Evolutionary conservation across 2,888 invertebrate species (phyloP).

Genomic region (Anorthoa munda): DNA sequence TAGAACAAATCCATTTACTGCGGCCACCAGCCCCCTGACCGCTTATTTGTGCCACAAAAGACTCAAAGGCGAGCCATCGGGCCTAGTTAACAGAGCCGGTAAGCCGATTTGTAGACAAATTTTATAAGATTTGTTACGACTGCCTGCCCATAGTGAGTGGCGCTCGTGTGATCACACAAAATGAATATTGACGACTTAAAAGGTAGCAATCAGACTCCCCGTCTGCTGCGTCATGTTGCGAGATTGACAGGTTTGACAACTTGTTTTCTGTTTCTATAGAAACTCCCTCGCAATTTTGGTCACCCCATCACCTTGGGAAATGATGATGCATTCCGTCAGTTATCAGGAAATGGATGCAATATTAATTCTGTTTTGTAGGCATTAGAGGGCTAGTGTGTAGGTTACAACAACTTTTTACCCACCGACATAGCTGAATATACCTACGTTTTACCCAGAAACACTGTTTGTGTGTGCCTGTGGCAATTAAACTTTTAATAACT

Average conservation of each 20-base stretch:
- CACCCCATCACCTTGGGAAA: conserved; percentile 54
- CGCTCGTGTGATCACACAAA: conserved; percentile 50
- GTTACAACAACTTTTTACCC: background rate
- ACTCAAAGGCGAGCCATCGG: conserved; percentile 64
- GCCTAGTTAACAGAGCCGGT: conserved; percentile 63
- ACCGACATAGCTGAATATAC: background rate
- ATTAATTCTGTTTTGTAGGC: conserved; percentile 45
- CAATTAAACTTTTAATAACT: conserved; percentile 29
- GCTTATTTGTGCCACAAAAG: conserved; percentile 67
- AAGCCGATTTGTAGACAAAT: conserved; percentile 69
- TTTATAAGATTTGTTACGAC: conserved; percentile 68
- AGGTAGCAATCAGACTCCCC: conserved; percentile 46
- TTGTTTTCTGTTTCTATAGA: conserved; percentile 54
- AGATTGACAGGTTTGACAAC: conserved; percentile 45
- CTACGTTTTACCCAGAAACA: background rate
- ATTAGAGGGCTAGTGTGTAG: conserved; percentile 27
- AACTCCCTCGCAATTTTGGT: conserved; percentile 35
- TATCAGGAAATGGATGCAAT: conserved; percentile 55
- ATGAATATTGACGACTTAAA: conserved; percentile 67
- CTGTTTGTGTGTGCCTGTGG: background rate
- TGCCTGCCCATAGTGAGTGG: conserved; percentile 52
- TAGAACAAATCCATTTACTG: conserved; percentile 75
- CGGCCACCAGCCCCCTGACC: conserved; percentile 62
- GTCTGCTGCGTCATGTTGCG: conserved; percentile 2
- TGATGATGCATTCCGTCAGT: conserved; percentile 56